Percentiles rank a stretch among this genome's conserved stretches.
phyloP scores from a whole-genome alignment of 2,888 invertebrate species.

The Pseudococcus jackbeardsleyi region DNA sequence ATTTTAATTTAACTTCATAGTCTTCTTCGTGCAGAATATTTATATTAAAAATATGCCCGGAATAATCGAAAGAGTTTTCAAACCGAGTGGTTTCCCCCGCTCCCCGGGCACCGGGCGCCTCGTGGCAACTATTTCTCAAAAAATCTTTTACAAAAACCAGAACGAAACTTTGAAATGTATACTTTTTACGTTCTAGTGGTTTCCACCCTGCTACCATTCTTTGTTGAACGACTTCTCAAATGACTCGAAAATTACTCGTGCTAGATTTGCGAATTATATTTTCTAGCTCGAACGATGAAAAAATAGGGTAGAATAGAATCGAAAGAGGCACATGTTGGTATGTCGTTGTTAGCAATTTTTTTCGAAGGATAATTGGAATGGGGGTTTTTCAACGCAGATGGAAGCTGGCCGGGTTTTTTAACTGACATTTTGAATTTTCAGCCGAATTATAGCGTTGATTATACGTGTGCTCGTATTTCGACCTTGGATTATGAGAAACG shows the following conservation, averaged over 20 bases:
- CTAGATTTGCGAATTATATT: neutral
- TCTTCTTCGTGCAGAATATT: neutral
- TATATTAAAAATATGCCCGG: slow-evolving; percentile 23
- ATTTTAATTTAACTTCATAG: slow-evolving; percentile 23
- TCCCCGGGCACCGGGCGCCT: neutral
- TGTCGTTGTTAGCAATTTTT: too few relatives aligned
- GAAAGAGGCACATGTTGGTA: too few relatives aligned
- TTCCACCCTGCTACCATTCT: neutral
- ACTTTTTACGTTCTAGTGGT: neutral
- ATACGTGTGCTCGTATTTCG: too few relatives aligned
- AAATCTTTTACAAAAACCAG: neutral
- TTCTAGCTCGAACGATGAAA: neutral
- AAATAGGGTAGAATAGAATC: neutral
- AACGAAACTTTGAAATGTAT: neutral
- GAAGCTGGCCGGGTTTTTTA: too few relatives aligned
- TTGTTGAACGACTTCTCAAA: neutral
- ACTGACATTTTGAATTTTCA: too few relatives aligned
- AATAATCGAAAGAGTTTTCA: slow-evolving; percentile 4
- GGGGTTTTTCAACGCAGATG: too few relatives aligned
- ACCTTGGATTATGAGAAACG: too few relatives aligned
- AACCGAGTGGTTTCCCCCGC: neutral
- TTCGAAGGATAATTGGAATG: too few relatives aligned
- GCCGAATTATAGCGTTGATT: too few relatives aligned
- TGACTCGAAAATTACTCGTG: neutral
- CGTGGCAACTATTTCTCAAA: neutral